Conservation (phyloP, 1,140 invertebrate species). For the Aporrectodea caliginosa region DNA sequence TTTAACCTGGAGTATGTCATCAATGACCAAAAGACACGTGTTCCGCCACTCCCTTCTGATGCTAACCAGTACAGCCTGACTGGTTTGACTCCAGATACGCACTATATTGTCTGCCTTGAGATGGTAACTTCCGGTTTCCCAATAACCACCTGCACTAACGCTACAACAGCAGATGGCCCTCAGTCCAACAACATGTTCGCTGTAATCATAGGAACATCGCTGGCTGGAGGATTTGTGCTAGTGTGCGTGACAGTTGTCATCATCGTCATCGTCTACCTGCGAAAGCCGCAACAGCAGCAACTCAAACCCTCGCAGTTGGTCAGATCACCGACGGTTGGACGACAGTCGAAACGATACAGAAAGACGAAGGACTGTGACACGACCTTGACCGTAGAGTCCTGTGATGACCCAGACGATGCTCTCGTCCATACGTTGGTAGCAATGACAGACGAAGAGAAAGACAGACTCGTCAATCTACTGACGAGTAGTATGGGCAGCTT, state of each 20-base stretch:
- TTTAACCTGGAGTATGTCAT: too few species aligned
- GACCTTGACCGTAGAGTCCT: neutral
- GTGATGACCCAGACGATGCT: neutral
- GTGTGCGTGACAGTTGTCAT: neutral
- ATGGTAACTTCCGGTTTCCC: neutral
- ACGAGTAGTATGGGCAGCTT: constrained; percentile 6
- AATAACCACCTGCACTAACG: neutral
- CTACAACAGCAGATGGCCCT: neutral
- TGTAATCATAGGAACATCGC: neutral
- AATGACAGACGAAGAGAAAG: constrained; percentile 18
- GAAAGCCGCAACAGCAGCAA: neutral
- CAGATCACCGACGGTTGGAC: neutral
- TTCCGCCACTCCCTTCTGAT: neutral
- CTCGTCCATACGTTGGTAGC: constrained; percentile 3
- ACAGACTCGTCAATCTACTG: constrained; percentile 10
- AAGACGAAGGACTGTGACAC: neutral
- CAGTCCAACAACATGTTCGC: neutral
- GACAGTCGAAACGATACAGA: neutral
- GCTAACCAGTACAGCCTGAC: neutral
- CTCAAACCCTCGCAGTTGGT: neutral
- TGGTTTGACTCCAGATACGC: neutral
- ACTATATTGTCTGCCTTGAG: neutral
- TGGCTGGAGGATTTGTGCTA: neutral
- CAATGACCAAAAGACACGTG: too few species aligned
- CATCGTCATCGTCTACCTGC: neutral